A percentile compares a stretch with the other conserved stretches of the same genome.
Conservation (phyloP, 2,113 vertebrate species). For the Bubo blakistoni region DNA sequence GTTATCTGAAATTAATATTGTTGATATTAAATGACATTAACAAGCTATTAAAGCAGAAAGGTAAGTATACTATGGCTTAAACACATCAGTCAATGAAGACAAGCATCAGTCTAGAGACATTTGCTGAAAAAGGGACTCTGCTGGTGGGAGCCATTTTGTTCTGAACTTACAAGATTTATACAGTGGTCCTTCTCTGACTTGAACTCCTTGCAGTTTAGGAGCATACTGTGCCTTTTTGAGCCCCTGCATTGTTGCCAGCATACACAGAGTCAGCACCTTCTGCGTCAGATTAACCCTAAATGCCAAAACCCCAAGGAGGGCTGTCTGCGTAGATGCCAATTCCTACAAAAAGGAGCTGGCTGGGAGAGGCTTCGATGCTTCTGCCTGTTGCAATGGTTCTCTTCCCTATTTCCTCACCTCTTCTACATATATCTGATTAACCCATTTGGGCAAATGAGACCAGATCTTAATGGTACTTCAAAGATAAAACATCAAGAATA, state of each 20-base stretch:
- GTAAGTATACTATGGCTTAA: background rate
- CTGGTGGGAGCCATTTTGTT: background rate
- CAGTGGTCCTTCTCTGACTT: fast-evolving
- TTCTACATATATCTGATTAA: background rate
- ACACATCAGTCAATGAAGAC: background rate
- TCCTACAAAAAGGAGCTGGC: background rate
- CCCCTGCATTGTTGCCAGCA: background rate
- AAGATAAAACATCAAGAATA: background rate
- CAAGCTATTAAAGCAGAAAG: background rate
- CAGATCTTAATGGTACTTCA: background rate
- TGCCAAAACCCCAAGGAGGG: background rate
- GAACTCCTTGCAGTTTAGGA: background rate
- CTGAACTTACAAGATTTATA: background rate
- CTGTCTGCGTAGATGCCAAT: background rate
- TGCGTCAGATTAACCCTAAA: background rate
- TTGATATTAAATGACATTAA: background rate
- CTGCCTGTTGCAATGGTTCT: background rate
- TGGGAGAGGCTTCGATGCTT: background rate
- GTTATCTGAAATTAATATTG: background rate
- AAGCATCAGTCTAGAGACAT: background rate
- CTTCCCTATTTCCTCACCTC: background rate
- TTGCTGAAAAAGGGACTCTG: background rate
- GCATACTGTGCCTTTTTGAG: background rate
- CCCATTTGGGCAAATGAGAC: background rate
- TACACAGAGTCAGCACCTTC: background rate